phyloP scores from a whole-genome alignment of 2,113 vertebrate species.

The Apistogramma diplotaenia region DNA sequence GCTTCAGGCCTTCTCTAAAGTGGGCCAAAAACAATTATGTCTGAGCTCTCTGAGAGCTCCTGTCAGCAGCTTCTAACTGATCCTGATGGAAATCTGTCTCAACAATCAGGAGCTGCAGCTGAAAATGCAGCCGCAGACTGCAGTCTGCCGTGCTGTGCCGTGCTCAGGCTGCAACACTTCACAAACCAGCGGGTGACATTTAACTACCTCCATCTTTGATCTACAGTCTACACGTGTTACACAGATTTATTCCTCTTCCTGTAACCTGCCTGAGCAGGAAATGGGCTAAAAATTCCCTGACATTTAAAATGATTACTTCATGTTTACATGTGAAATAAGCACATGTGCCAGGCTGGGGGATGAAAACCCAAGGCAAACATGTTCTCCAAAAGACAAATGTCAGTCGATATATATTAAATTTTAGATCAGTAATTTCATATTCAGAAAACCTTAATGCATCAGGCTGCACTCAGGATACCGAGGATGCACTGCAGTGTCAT shows the following conservation, averaged over 20 bases:
- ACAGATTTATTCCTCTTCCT: not conserved
- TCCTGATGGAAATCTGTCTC: not conserved
- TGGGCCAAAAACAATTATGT: not conserved
- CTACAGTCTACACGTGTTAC: not conserved
- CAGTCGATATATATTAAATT: not conserved
- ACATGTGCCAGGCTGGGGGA: not conserved
- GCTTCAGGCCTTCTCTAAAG: accelerated
- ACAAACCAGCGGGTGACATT: not conserved
- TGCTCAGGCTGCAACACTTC: too few species aligned
- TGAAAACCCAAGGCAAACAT: not conserved
- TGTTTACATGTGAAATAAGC: not conserved
- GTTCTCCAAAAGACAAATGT: not conserved
- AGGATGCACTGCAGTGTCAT: not conserved
- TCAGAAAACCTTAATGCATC: not conserved
- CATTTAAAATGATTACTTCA: not conserved
- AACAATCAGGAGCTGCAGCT: accelerated
- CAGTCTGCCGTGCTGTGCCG: too few species aligned
- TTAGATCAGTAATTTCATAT: not conserved
- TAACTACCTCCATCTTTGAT: not conserved
- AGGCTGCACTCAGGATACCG: not conserved
- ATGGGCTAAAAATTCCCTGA: not conserved
- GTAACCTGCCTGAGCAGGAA: not conserved
- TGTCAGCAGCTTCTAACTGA: not conserved
- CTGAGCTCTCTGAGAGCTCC: not conserved
- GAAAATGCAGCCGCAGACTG: accelerated